Evolutionary conservation across 2,888 invertebrate genomes (phyloP).

Genomic region (Melanotus villosus): DNA sequence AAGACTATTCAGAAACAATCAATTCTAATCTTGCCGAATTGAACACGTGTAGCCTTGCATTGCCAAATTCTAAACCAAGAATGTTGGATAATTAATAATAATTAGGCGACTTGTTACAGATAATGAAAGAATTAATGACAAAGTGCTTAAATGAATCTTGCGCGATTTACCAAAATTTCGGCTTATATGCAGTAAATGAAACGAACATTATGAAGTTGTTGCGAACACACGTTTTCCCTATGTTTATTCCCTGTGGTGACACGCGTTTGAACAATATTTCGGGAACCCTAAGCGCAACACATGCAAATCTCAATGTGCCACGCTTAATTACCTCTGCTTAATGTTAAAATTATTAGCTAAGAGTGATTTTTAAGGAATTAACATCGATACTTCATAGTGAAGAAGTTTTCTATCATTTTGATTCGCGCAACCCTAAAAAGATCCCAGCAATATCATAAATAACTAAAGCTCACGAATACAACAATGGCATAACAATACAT

Average conservation of each 20-base stretch:
- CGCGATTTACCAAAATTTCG: too few species aligned
- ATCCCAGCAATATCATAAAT: too few species aligned
- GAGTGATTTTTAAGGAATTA: too few species aligned
- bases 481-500: slow-evolving; percentile 40
- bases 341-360: too few species aligned
- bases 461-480: background rate
- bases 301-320: slow-evolving; percentile 45
- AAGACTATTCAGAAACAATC: background rate
- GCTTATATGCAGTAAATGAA: too few species aligned
- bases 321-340: slow-evolving; percentile 42
- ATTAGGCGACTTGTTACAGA: background rate
- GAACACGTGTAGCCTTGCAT: background rate
- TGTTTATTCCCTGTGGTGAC: slow-evolving; percentile 3
- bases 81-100: background rate
- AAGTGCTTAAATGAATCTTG: too few species aligned
- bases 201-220: too few species aligned
- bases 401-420: too few species aligned
- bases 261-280: slow-evolving; percentile 15
- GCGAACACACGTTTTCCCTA: too few species aligned
- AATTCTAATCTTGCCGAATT: slow-evolving; percentile 5
- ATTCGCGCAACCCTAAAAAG: too few species aligned
- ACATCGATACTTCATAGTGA: too few species aligned
- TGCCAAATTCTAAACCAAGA: background rate
- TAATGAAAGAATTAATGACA: too few species aligned
- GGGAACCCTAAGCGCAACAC: background rate